Evolutionary conservation across 1,140 invertebrate genomes (phyloP), one percentile per base, ranked within the genome.

Genomic region (Leptopilina clavipes): DNA sequence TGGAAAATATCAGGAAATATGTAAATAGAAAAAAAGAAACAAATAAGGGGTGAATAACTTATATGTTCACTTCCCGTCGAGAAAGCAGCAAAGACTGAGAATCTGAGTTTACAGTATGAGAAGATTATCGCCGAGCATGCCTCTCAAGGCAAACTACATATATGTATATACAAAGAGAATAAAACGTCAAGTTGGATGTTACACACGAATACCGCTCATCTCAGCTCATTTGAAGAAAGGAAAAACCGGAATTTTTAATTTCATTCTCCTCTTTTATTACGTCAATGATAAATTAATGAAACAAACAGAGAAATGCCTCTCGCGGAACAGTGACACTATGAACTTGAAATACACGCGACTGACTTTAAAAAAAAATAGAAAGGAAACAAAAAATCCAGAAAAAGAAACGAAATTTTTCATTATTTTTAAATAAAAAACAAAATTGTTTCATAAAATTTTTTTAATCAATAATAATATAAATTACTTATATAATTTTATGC

Each of bases 121-220:
- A 48, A 17, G n/a, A 52, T 52, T 17, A 17, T 40, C 37, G 37
- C 9, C 37, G 37, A 40, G 37, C n/a, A 52, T 17, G 48, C 14
- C n/a, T 52, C 48, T 52, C 48, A 52, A 52, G 48, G 48, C 48
- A 17, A 52, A 52, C 48, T 52, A 17, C 48, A 52, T 52, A 52
- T 40, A 40, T 9, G 9, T 52, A 52, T 40, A 40, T 9, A 9
- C 14, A 17, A 52, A 52, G 48, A 52, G n/a, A 52, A n/a, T 45
- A 45, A 45, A 45, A 45, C 44, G 14, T 45, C 48, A 0, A 52
- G 48, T 52, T n/a, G 12, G 17, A 40, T 2, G 48, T 52, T 52
- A n/a, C 11, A n/a, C 48, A 52, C n/a, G 3, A 52, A 52, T 17
- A 52, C 45, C 14, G 14, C 6, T 17, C 37, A 40, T 52, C 48